phyloP scores from a whole-genome alignment of 2,797 vertebrate species.

The Tapera naevia region DNA sequence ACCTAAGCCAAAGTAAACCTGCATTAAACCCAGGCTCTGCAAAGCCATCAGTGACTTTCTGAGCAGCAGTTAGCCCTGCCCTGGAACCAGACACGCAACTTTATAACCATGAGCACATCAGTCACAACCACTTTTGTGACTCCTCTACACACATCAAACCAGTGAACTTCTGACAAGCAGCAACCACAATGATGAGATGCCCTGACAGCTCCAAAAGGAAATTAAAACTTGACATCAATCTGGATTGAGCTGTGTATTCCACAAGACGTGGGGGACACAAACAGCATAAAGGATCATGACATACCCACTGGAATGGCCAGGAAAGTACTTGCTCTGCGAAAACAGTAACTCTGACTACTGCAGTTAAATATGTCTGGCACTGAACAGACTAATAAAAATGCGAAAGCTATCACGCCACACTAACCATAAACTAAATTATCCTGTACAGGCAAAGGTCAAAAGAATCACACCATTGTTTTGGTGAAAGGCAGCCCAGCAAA shows the following conservation, averaged over 20 bases:
- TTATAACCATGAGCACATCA: accelerated
- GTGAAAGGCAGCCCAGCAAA: not conserved
- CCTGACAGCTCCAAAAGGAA: too few relatives aligned
- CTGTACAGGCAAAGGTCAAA: not conserved
- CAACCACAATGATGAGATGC: not conserved
- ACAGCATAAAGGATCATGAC: too few relatives aligned
- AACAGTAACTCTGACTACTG: not conserved
- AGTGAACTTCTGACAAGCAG: not conserved
- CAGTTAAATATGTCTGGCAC: not conserved
- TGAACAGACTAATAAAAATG: not conserved
- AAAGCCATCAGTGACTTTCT: too few relatives aligned
- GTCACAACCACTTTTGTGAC: not conserved
- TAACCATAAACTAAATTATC: not conserved
- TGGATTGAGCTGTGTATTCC: not conserved
- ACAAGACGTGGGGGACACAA: accelerated
- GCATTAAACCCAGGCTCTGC: not conserved
- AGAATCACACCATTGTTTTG: not conserved
- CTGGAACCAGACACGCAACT: too few relatives aligned
- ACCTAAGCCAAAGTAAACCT: too few relatives aligned
- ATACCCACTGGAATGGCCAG: not conserved
- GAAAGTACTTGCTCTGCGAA: not conserved
- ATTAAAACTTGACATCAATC: not conserved
- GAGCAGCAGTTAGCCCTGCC: not conserved
- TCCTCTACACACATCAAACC: not conserved
- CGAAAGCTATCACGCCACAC: accelerated